Percentiles rank a stretch among this genome's conserved stretches.
These are phyloP conservation scores for Sphyrna mokarran DNA, from an alignment of 2,113 vertebrate genomes.

Conservation along the genomic window DNA sequence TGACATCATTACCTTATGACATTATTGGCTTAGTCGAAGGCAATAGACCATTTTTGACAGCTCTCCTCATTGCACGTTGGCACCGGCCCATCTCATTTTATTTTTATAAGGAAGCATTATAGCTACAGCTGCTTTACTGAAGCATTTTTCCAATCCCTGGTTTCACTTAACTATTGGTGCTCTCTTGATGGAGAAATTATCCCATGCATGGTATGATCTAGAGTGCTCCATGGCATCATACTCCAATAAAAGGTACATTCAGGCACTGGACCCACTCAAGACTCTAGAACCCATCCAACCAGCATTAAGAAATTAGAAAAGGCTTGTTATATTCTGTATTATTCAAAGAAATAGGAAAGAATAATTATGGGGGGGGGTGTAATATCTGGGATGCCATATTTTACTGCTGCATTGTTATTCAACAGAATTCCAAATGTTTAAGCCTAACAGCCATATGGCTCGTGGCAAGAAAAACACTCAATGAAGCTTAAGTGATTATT, in stretches of 20 bases:
- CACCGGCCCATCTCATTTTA: constrained; percentile 28
- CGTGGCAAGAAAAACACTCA: no score
- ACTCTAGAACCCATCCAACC: neutral
- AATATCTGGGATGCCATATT: neutral
- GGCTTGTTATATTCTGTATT: neutral
- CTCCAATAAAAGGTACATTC: neutral
- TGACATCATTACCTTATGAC: constrained; percentile 33
- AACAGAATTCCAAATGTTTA: no score
- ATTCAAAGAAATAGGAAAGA: neutral
- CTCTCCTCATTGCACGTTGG: constrained; percentile 12
- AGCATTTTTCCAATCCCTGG: constrained; percentile 23
- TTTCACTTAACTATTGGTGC: constrained; percentile 21
- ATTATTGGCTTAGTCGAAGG: constrained; percentile 18
- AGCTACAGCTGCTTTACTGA: constrained; percentile 22
- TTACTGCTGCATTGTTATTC: neutral
- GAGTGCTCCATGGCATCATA: neutral
- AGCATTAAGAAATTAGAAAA: neutral
- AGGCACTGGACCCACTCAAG: neutral
- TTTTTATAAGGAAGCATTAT: constrained; percentile 34
- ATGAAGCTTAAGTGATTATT: no score
- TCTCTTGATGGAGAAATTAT: constrained; percentile 3
- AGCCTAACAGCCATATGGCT: no score
- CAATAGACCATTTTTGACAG: constrained; percentile 30
- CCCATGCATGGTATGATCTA: neutral
- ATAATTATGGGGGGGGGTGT: no score